Evolutionary conservation across 2,888 invertebrate species (phyloP).

Genomic region (Cheilosia impressa): DNA sequence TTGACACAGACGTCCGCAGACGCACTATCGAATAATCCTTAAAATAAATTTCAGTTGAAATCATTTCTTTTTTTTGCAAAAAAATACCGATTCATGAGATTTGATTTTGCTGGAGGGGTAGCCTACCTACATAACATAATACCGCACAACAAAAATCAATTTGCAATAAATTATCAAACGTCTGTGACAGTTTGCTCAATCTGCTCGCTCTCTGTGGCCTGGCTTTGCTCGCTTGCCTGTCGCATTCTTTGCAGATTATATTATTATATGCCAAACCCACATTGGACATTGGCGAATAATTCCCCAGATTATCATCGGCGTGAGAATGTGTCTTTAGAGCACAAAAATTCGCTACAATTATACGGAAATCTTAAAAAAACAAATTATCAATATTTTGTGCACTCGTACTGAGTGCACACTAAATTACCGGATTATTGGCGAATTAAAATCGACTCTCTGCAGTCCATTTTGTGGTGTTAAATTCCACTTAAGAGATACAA

Average conservation of each 20-base stretch:
- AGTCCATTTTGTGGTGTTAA: conserved; percentile 43
- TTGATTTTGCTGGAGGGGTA: conserved; percentile 29
- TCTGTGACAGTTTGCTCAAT: conserved; percentile 62
- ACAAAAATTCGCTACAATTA: conserved; percentile 37
- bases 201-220: conserved; percentile 5
- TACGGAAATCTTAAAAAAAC: conserved; percentile 35
- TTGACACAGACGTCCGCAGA: neutral
- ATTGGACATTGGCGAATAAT: conserved; percentile 44
- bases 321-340: neutral
- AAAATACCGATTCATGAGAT: conserved; percentile 21
- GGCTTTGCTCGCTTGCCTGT: conserved; percentile 17
- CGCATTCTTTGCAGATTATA: conserved; percentile 67
- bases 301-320: conserved; percentile 52
- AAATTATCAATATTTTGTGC: conserved; percentile 33
- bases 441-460: conserved; percentile 38
- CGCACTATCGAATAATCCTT: conserved; percentile 33
- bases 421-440: conserved; percentile 59
- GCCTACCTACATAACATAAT: conserved; percentile 1
- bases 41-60: conserved; percentile 62
- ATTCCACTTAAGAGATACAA: conserved; percentile 47
- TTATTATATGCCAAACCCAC: conserved; percentile 54
- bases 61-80: conserved; percentile 37
- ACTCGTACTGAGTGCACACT: conserved; percentile 15
- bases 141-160: conserved; percentile 53
- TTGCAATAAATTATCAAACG: conserved; percentile 66